Evolutionary conservation across 2,113 vertebrate species (phyloP).

Genomic region (Istiophorus platypterus): DNA sequence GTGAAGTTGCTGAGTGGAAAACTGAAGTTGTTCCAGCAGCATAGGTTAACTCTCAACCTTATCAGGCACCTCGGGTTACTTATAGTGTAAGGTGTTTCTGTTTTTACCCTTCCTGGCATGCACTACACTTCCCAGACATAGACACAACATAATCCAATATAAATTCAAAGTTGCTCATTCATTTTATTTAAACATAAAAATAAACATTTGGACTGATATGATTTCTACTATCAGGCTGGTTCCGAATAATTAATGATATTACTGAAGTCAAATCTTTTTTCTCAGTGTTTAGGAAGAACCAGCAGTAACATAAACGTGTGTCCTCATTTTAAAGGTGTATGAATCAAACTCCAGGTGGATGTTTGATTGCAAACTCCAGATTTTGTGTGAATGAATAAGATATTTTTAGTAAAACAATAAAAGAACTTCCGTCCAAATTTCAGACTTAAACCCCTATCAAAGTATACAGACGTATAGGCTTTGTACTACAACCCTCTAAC

Average conservation of each 20-base stretch:
- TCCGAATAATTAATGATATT: not conserved
- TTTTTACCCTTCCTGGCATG: not conserved
- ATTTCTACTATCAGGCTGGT: not conserved
- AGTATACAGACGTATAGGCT: not conserved
- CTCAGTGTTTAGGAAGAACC: not conserved
- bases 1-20: not conserved
- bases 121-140: not conserved
- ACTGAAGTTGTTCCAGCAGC: not conserved
- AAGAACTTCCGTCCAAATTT: slow-evolving; percentile 11
- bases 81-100: no score
- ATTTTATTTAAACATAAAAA: no score
- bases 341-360: not conserved
- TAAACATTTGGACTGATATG: not conserved
- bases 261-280: not conserved
- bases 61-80: not conserved
- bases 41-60: not conserved
- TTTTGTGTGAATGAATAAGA: not conserved
- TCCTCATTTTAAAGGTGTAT: not conserved
- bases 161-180: not conserved
- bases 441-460: not conserved
- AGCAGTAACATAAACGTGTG: not conserved
- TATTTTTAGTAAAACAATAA: not conserved
- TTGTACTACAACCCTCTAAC: not conserved
- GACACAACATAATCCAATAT: slow-evolving; percentile 8
- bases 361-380: not conserved